Conservation (phyloP, 2,797 vertebrate species). For the Luscinia megarhynchos region DNA sequence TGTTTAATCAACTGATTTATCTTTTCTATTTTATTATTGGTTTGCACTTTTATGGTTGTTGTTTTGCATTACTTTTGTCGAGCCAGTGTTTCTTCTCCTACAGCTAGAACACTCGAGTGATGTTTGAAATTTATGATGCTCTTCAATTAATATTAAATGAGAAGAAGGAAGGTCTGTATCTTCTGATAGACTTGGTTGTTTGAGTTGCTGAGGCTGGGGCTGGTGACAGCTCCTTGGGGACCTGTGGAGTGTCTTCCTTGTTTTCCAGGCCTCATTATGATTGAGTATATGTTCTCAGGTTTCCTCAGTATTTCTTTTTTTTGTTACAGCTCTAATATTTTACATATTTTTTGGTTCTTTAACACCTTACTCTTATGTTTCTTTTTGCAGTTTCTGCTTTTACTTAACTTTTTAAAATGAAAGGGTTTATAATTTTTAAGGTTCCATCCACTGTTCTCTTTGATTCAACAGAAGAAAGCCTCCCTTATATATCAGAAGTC, state of each 20-base stretch:
- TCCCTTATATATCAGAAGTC: not conserved
- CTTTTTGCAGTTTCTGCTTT: not conserved
- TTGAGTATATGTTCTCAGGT: not conserved
- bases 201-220: not conserved
- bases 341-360: not conserved
- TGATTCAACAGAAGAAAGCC: not conserved
- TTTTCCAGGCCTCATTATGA: not conserved
- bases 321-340: not conserved
- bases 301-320: not conserved
- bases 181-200: not conserved
- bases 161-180: conserved; percentile 39
- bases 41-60: conserved; percentile 30
- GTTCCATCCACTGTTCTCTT: not conserved
- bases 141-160: conserved; percentile 71
- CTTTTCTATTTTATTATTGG: not conserved
- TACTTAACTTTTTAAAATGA: not conserved
- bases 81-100: not conserved
- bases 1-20: conserved; percentile 50
- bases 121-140: conserved; percentile 65
- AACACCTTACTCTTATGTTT: rapidly evolving
- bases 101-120: conserved; percentile 52
- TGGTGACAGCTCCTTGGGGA: not conserved
- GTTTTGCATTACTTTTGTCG: conserved; percentile 42
- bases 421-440: not conserved
- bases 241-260: not conserved